A percentile compares a stretch with the other conserved stretches of the same genome.
Evolutionary conservation across 2,888 invertebrate genomes (phyloP).

Genomic region (Heteromyza rotundicornis): DNA sequence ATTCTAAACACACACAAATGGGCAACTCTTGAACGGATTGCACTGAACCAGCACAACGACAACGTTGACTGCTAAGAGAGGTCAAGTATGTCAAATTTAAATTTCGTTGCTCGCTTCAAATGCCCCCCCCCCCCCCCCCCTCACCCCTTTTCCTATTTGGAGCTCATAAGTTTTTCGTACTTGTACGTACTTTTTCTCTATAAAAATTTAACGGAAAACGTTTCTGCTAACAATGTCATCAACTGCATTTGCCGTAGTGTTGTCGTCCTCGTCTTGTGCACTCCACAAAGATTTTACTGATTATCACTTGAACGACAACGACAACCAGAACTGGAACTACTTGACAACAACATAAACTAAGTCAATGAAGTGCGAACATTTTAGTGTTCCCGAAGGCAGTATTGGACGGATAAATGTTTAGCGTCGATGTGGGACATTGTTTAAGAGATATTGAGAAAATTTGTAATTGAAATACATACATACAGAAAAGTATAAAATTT

Average conservation of each 20-base stretch:
- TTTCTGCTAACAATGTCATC: not conserved
- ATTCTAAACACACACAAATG: too few species aligned
- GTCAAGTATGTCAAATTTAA: conserved; percentile 19
- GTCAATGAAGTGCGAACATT: too few species aligned
- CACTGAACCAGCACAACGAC: too few species aligned
- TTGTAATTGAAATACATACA: too few species aligned
- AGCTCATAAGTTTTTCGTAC: too few species aligned
- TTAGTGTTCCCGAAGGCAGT: too few species aligned
- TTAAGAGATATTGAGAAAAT: too few species aligned
- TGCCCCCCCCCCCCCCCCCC: not conserved
- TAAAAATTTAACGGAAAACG: not conserved
- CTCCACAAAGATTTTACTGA: conserved; percentile 32
- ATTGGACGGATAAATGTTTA: too few species aligned
- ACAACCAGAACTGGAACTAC: conserved; percentile 8
- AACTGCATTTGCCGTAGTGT: not conserved
- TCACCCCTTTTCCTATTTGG: not conserved
- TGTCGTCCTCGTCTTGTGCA: conserved; percentile 12
- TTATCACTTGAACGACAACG: conserved; percentile 32
- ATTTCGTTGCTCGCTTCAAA: conserved; percentile 7
- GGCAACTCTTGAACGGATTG: too few species aligned
- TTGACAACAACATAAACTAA: conserved; percentile 13
- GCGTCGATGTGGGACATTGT: too few species aligned
- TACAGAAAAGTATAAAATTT: too few species aligned
- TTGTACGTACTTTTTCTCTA: not conserved
- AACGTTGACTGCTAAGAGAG: not conserved